Percentiles rank a stretch among this genome's conserved stretches.
Conservation (phyloP, 37 sponge, comb jelly and placozoan species). For the Agelas oroides region DNA sequence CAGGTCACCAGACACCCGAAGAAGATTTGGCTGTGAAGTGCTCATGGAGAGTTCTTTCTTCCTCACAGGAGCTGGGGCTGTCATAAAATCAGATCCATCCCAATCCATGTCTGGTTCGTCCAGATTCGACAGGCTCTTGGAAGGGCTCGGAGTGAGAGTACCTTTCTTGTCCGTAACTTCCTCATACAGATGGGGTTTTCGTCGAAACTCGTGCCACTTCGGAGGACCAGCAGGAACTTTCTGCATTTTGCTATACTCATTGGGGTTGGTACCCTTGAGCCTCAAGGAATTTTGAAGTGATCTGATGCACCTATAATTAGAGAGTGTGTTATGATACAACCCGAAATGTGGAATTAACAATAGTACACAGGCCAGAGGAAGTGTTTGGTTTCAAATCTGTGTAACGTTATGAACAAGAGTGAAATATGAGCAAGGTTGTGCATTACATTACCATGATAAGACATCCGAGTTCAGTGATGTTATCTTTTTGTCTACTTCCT, state of each 20-base stretch:
- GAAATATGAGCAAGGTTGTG: too few species aligned
- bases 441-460: too few species aligned
- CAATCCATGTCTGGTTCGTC: constrained; percentile 36
- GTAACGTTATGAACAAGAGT: too few species aligned
- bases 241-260: not conserved
- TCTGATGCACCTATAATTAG: constrained; percentile 4
- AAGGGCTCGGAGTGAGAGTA: not conserved
- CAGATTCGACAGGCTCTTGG: constrained; percentile 2
- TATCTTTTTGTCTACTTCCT: too few species aligned
- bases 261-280: not conserved
- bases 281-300: constrained; percentile 12
- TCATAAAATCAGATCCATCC: constrained; percentile 49
- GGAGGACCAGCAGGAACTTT: constrained; percentile 35
- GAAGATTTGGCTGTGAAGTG: constrained; percentile 37
- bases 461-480: too few species aligned
- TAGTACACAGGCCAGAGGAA: not conserved
- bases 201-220: constrained; percentile 13
- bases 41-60: not conserved
- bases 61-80: not conserved
- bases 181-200: constrained; percentile 44
- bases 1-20: not conserved
- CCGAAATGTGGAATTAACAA: too few species aligned
- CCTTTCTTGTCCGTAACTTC: not conserved
- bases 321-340: not conserved
- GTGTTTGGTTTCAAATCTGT: too few species aligned